Base-by-base conservation (phyloP, 2,113 vertebrate genomes). In the Pedetes capensis region DNA sequence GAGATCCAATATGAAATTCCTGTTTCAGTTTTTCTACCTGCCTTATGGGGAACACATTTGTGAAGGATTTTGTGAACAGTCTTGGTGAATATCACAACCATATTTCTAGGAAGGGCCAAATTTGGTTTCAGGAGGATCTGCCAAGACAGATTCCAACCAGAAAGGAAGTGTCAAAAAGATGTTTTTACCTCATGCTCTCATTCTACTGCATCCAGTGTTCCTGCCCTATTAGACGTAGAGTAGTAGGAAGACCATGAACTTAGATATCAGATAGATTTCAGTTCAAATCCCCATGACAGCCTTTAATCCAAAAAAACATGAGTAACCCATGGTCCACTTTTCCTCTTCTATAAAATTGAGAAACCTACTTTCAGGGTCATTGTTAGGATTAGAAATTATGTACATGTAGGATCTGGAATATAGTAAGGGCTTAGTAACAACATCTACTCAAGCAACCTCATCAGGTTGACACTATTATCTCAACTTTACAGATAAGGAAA, bases 401-500 rank as follows among this genome's bases (percentile, higher is more conserved):
- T 37, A 51, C 18, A 13, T 39, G 42, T 55, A 74, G 63, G 72
- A 68, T 74, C 34, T 68, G 34, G 44, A 93, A 47, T 63, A 44
- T 76, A 88, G 13, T 47, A 87, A 64, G 6, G 78, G 17, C 80
- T 82, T 71, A n/a, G n/a, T n/a, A 71, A 39, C 63, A 59, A 59
- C 22, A 47, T 17, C 55, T 87, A 57, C 22, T 84, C 76, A 49
- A 84, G 81, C 29, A 69, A 66, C 14, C 9, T 39, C 63, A 11
- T 53, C 25, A 81, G 29, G 32, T 89, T n/a, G 68, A 5, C 53
- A 69, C 83, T 55, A 10, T 69, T 20, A n/a, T 78, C 44, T 94
- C n/a, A 39, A 68, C 57, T 61, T 87, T 79, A 63, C 13, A 93
- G 64, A 85, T 74, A 22, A 87, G 32, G 44, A 96, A 97, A 92